Percentiles rank a stretch among this genome's conserved stretches.
These are phyloP conservation scores for Iguana delicatissima DNA, from an alignment of 2,797 vertebrate genomes.

Conservation along the genomic window DNA sequence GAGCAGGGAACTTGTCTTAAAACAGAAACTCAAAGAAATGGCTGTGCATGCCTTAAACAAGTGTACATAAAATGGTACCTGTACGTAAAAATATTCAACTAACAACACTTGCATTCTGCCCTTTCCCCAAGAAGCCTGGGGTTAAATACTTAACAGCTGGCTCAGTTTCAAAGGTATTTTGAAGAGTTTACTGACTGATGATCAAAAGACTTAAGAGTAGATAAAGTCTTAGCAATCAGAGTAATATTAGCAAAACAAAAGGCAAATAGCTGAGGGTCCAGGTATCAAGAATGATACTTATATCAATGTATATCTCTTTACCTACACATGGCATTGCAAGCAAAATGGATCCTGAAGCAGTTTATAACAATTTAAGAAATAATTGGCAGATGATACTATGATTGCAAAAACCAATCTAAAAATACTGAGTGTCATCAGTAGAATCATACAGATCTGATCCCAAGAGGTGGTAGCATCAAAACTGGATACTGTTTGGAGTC, in stretches of 20 bases:
- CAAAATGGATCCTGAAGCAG: neutral
- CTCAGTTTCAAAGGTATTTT: neutral
- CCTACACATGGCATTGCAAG: neutral
- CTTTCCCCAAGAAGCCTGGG: neutral
- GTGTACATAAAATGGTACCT: no score
- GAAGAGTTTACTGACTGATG: neutral
- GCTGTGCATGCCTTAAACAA: neutral
- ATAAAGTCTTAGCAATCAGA: neutral
- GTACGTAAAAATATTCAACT: neutral
- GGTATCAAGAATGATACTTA: constrained; percentile 1
- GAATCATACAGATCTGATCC: no score
- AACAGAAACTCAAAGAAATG: constrained; percentile 4
- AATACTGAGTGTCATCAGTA: neutral
- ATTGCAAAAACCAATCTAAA: neutral
- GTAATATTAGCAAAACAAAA: neutral
- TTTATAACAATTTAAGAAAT: no score
- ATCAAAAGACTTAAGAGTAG: neutral
- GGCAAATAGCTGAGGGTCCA: neutral
- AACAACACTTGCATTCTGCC: neutral
- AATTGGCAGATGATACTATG: neutral
- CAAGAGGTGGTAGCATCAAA: no score
- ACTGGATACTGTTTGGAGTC: no score
- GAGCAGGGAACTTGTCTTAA: constrained; percentile 40
- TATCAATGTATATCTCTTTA: neutral
- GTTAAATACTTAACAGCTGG: neutral